These are phyloP conservation scores for Drosophila paulistorum DNA, from an alignment of 1,140 invertebrate species.

Conservation along the genomic window DNA sequence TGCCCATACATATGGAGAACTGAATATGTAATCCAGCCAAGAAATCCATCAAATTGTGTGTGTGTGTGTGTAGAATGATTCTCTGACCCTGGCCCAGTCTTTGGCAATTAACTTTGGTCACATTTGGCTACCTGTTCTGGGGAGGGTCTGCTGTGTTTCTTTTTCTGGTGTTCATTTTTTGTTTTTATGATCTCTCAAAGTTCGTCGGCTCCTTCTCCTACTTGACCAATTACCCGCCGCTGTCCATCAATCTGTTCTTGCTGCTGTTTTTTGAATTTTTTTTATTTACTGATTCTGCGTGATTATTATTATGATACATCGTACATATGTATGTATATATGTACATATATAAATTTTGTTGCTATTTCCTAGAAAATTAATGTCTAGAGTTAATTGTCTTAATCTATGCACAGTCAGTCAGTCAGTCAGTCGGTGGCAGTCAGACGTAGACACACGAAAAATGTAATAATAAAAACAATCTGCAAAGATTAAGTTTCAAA, in stretches of 20 bases:
- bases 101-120: neutral
- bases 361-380: slow-evolving; percentile 30
- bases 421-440: neutral
- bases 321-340: neutral
- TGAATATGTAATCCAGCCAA: too few relatives aligned
- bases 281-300: slow-evolving; percentile 10
- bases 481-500: slow-evolving; percentile 24
- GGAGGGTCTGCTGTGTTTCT: too few relatives aligned
- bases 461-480: slow-evolving; percentile 20
- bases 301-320: neutral
- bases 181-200: slow-evolving; percentile 3
- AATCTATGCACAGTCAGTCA: slow-evolving; percentile 20
- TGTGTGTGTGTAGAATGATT: neutral
- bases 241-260: neutral
- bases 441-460: slow-evolving; percentile 3
- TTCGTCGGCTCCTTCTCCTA: slow-evolving; percentile 6
- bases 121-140: neutral
- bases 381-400: slow-evolving; percentile 28
- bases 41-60: too few relatives aligned
- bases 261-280: neutral
- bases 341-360: slow-evolving; percentile 4
- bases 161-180: neutral
- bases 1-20: neutral
- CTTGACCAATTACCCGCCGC: neutral
- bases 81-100: slow-evolving; percentile 23